Base-by-base conservation (phyloP, 2,888 invertebrate species). In the Brachylomia viminalis region DNA sequence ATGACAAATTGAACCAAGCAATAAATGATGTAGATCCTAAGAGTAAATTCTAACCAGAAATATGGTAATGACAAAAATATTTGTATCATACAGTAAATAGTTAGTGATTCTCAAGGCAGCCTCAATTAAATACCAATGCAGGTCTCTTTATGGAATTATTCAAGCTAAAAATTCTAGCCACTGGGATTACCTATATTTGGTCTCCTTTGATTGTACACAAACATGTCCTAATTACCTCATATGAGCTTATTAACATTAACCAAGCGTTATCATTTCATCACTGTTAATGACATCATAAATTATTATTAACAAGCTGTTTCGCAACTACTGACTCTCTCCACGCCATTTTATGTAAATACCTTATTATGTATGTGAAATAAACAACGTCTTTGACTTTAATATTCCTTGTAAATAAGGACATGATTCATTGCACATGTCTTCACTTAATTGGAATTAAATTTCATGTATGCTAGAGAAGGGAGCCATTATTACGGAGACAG, bases 291-390 rank as follows among this genome's bases (percentile, higher is more conserved):
- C 59, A 54, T 80, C 87, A 74, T 88, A 86, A 88, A 87, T 89
- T 84, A 83, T 81, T 78, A 83, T 75, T 71, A 76, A 80, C 80
- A 87, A 85, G 81, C 86, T 82, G 79, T 85, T 81, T 71, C 42
- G 76, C 74, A 75, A 75, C 64, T 80, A 75, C 79, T 75, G 67
- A 84, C 61, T 71, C 78, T 71, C 75, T 73, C 68, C 59, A 76
- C 68, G 45, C 52, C 56, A 66, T 75, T 87, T 87, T 87, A 88
- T 87, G 88, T 83, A 88, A 91, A 91, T 88, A 77, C 38, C 66
- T 79, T 80, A 88, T 86, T 87, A 86, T 66, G 56, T 79, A 83
- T 87, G 80, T 82, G 72, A 86, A 86, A 86, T 83, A 78, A 88
- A 88, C 83, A 83, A 80, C 72, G 33, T 67, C 54, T 81, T 80